Base-by-base conservation (phyloP, 2,113 vertebrate species). In the Gavia stellata region DNA sequence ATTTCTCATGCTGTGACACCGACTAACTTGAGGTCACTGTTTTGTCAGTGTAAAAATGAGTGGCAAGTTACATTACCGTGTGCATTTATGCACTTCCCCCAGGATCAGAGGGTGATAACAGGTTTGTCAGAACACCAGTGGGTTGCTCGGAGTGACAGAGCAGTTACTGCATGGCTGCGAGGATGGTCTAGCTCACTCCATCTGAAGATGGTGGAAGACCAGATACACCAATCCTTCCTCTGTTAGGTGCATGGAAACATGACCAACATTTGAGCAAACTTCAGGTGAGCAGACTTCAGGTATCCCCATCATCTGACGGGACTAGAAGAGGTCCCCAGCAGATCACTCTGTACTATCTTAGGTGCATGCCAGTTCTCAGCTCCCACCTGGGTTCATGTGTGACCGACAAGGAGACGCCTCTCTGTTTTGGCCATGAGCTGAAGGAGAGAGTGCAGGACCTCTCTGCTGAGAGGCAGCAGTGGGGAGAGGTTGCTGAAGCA, bases 311-410 rank as follows among this genome's bases (percentile, higher is more conserved):
- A 50, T 19, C 20, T 52, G 66, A 38, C 42, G 44, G 44, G 40
- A 68, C 13, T 36, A 59, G 59, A 59, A 80, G 79, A 78, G 53
- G 17, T 18, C 14, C n/a, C 16, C 65, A 58, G 21, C 17, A 81
- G 49, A 28, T 67, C 3, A 2, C 42, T 59, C 44, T 73, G 68
- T 10, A 9, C 38, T 62, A 53, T 34, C 44, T n/a, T 56, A 66
- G 40, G 12, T n/a, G 6, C 0, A 1, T 21, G 40, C 19, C n/a
- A 28, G 21, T 47, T 86, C 40, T 74, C 61, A 74, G 19, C 34
- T 89, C 42, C 77, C 80, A 36, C 61, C 36, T 2, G 1, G 45
- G 16, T 53, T 67, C 62, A 8, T 0, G 0, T 29, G 42, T 71
- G 26, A 77, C 42, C 24, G 42, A 53, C 17, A 25, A n/a, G 47